phyloP scores from a whole-genome alignment of 53 echinoderm and acorn worm genomes.

The Arbacia lixula region DNA sequence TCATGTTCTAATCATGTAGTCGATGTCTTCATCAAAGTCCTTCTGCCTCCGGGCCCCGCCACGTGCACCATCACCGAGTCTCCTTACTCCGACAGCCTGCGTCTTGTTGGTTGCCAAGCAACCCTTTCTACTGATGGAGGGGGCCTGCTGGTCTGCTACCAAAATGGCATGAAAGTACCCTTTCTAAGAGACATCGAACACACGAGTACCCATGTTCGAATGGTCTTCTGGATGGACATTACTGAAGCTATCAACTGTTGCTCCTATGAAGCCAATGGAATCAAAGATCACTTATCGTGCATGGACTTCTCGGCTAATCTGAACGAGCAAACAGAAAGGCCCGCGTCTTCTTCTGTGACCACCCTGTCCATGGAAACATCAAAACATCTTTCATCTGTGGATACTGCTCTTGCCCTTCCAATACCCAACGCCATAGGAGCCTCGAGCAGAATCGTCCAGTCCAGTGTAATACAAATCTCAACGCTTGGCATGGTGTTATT shows the following conservation, averaged over 20 bases:
- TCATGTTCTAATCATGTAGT: too few species aligned
- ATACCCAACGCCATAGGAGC: too few species aligned
- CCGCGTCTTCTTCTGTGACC: too few species aligned
- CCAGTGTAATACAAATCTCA: too few species aligned
- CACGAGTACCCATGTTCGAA: background rate
- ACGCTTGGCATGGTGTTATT: too few species aligned
- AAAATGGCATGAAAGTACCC: background rate
- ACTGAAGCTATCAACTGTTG: background rate
- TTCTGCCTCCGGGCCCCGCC: background rate
- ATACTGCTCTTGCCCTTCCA: too few species aligned
- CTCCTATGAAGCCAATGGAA: background rate
- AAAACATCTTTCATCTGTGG: too few species aligned
- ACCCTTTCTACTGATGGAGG: background rate
- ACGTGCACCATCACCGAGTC: background rate
- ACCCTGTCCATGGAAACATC: too few species aligned
- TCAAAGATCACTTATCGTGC: too few species aligned
- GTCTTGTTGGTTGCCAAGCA: background rate
- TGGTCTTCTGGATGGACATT: slow-evolving; percentile 5
- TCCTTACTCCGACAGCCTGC: background rate
- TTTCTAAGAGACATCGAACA: background rate
- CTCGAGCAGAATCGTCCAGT: too few species aligned
- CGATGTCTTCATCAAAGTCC: background rate
- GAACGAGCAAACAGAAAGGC: too few species aligned
- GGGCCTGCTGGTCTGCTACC: slow-evolving; percentile 15
- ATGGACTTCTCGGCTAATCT: too few species aligned